Evolutionary conservation across 2,888 invertebrate species (phyloP).

Genomic region (Lepidocyrtinus sp.): DNA sequence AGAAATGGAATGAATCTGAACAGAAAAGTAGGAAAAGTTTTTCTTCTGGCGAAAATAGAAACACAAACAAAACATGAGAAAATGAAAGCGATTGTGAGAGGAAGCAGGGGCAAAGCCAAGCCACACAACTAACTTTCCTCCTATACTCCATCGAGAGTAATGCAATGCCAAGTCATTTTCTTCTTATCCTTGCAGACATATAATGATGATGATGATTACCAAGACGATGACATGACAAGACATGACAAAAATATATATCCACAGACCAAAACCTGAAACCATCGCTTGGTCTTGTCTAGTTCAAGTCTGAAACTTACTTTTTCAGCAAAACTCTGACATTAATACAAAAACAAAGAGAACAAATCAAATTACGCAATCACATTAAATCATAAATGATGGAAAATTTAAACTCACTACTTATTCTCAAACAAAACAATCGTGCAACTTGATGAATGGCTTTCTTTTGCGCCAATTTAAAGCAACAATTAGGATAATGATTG

Average conservation of each 20-base stretch:
- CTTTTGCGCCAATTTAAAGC: not conserved
- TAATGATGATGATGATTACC: slow-evolving; percentile 25
- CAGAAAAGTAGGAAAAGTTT: not conserved
- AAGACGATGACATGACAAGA: slow-evolving; percentile 47
- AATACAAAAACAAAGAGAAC: not conserved
- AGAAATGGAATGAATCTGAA: not conserved
- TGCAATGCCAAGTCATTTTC: no score
- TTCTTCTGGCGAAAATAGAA: slow-evolving; percentile 32
- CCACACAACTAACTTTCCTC: no score
- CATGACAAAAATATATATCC: slow-evolving; percentile 44
- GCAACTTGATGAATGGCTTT: not conserved
- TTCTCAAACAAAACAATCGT: not conserved
- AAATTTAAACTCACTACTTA: not conserved
- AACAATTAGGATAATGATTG: not conserved
- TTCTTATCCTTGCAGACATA: no score
- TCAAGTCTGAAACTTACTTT: no score
- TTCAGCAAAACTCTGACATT: not conserved
- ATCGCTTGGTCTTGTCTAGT: not conserved
- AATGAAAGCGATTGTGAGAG: slow-evolving; percentile 31
- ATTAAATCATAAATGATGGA: not conserved
- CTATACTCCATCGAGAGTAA: no score
- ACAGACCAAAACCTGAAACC: not conserved
- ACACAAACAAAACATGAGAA: slow-evolving; percentile 53
- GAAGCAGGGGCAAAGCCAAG: not conserved
- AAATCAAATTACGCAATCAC: not conserved